Base-by-base conservation (phyloP, 1,140 invertebrate genomes). In the Mya arenaria region DNA sequence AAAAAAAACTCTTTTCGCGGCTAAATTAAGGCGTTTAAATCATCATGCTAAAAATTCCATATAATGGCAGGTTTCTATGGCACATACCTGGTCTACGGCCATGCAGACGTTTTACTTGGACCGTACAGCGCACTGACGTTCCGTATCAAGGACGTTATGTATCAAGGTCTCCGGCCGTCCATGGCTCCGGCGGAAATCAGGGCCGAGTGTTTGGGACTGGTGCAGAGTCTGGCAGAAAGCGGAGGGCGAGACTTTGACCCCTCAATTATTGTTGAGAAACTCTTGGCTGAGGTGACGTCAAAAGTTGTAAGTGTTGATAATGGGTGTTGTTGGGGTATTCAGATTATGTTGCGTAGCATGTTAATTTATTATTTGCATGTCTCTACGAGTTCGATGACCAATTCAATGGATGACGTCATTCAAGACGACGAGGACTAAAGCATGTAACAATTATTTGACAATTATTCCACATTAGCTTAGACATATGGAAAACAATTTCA, bases 21-120 rank as follows among this genome's bases (percentile, higher is more conserved):
- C n/a, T n/a, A n/a, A n/a, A n/a, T n/a, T n/a, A n/a, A n/a, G n/a
- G n/a, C n/a, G n/a, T n/a, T n/a, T n/a, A n/a, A n/a, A n/a, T n/a
- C n/a, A n/a, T n/a, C n/a, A n/a, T n/a, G n/a, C n/a, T n/a, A n/a
- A n/a, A n/a, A n/a, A n/a, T n/a, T n/a, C n/a, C n/a, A n/a, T n/a
- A n/a, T n/a, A n/a, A n/a, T n/a, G n/a, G 19, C 37, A 80, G 77
- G 77, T 17, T 80, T 80, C 55, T 80, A 32, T 30, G 77, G 77
- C 13, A 80, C 77, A 15, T 80, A 80, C 37, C 52, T 80, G 25
- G n/a, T 36, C 5, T 80, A 56, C 34, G 65, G 52, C 10, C 77
- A 80, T 48, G 32, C 55, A 5, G 66, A 80, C 32, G 48, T 80
- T 5, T n/a, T 80, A 10, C 23, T 80, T 0, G 77, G 77, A 19